Percentiles rank a stretch among this genome's conserved stretches.
Conservation (phyloP, 2,113 vertebrate genomes). For the Accipiter virgatus region DNA sequence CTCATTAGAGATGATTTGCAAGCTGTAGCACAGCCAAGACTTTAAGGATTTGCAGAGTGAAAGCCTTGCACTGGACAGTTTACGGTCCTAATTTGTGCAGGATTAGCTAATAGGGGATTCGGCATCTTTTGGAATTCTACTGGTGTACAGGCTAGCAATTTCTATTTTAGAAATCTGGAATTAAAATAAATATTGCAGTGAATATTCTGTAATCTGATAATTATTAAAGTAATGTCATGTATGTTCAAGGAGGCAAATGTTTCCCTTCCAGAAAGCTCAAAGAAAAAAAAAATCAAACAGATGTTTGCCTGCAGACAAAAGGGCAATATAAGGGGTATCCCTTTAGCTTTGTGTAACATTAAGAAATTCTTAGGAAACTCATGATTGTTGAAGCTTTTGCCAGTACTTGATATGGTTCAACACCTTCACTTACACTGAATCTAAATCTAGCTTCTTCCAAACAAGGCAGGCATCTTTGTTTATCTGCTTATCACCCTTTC, state of each 20-base stretch:
- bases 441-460: not conserved
- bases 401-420: not conserved
- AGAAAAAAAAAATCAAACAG: not conserved
- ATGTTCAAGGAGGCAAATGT: not conserved
- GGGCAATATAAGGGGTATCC: not conserved
- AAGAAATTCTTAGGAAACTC: not conserved
- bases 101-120: not conserved
- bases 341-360: not conserved
- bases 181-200: not conserved
- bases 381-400: not conserved
- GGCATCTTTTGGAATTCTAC: not conserved
- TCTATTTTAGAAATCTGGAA: not conserved
- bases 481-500: not conserved
- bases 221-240: not conserved
- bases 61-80: not conserved
- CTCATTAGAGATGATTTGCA: not conserved
- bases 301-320: not conserved
- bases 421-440: not conserved
- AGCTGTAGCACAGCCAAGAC: not conserved
- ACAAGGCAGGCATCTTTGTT: not conserved
- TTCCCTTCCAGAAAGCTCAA: not conserved
- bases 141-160: not conserved
- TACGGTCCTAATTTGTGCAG: not conserved
- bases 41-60: not conserved
- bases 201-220: not conserved